These are phyloP conservation scores for Drosophila ustulata DNA, from an alignment of 2,888 invertebrate species.

Conservation along the genomic window DNA sequence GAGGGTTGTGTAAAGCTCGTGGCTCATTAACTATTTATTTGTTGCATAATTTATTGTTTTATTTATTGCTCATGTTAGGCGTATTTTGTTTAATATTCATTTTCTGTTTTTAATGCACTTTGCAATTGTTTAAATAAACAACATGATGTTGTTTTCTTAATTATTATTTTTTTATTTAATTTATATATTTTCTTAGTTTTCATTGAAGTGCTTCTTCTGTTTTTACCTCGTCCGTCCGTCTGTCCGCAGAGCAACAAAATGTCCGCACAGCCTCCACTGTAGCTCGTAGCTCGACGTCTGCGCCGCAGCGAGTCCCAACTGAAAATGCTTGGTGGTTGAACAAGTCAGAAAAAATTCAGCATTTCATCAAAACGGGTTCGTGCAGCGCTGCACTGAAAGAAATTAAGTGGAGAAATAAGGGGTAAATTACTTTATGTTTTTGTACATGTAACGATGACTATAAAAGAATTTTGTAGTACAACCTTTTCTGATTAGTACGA, in stretches of 20 bases:
- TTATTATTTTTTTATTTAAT: not conserved
- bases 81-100: not conserved
- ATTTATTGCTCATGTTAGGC: not conserved
- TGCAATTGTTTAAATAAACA: not conserved
- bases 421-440: not conserved
- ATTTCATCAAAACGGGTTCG: slow-evolving; percentile 61
- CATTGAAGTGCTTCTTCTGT: not conserved
- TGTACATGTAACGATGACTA: no score
- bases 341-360: slow-evolving; percentile 63
- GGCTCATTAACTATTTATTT: not conserved
- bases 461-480: no score
- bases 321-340: slow-evolving; percentile 77
- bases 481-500: no score
- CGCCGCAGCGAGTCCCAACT: slow-evolving; percentile 72
- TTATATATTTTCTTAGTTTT: slow-evolving; percentile 1
- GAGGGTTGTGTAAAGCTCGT: not conserved
- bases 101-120: not conserved
- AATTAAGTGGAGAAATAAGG: not conserved
- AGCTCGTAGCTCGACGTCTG: slow-evolving; percentile 69
- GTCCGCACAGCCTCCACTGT: slow-evolving; percentile 43
- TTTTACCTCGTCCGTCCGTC: slow-evolving; percentile 10
- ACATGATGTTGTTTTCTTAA: not conserved
- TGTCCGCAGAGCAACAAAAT: slow-evolving; percentile 14
- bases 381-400: slow-evolving; percentile 38
- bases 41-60: not conserved